Evolutionary conservation across 2,797 vertebrate genomes (phyloP).

Genomic region (Dendrocincla fuliginosa): DNA sequence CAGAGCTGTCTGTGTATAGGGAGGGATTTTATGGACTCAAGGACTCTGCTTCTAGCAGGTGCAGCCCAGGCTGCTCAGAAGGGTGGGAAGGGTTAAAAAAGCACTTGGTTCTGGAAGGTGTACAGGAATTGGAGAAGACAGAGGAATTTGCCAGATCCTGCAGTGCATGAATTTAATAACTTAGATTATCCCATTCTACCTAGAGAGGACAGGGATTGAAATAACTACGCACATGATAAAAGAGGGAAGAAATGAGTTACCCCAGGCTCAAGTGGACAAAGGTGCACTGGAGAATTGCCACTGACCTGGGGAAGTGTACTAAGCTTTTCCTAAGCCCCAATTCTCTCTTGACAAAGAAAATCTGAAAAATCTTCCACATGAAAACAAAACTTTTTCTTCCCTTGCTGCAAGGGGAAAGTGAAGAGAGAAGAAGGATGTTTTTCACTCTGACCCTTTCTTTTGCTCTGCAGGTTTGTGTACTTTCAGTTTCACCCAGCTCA

Average conservation of each 20-base stretch:
- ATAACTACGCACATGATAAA: neutral
- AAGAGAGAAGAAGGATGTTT: neutral
- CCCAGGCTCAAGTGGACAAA: slow-evolving; percentile 4
- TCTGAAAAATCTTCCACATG: slow-evolving; percentile 15
- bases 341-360: neutral
- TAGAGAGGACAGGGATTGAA: neutral
- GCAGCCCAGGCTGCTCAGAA: neutral
- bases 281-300: neutral
- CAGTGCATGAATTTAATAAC: slow-evolving; percentile 5
- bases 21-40: neutral
- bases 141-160: slow-evolving; percentile 41
- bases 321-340: slow-evolving; percentile 24
- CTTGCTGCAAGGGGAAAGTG: neutral
- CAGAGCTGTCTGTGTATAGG: neutral
- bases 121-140: slow-evolving; percentile 41
- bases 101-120: slow-evolving; percentile 22
- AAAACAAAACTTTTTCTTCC: neutral
- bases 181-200: neutral
- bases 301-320: slow-evolving; percentile 10
- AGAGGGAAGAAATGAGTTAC: neutral
- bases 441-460: neutral
- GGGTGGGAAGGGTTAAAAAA: slow-evolving; percentile 29
- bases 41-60: slow-evolving; percentile 5
- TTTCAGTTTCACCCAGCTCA: neutral
- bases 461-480: neutral